Conservation (phyloP, 2,113 vertebrate genomes). For the Erythrolamprus reginae region DNA sequence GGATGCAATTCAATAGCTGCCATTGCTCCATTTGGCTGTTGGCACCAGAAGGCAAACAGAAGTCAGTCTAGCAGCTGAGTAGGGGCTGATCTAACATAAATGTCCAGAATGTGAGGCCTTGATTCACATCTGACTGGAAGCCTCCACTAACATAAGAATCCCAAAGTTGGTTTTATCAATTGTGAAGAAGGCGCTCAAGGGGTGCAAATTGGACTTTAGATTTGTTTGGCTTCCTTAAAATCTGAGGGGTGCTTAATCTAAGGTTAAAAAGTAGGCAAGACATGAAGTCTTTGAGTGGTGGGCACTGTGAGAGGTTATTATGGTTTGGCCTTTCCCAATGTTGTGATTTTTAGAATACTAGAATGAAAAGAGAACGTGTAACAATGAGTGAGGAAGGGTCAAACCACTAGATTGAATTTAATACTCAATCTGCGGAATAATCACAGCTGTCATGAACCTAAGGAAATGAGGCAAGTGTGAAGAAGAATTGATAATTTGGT, state of each 20-base stretch:
- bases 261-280: background rate
- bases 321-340: background rate
- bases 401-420: background rate
- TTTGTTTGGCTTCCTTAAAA: background rate
- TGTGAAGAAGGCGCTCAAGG: background rate
- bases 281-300: background rate
- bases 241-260: background rate
- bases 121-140: background rate
- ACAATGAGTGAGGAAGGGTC: background rate
- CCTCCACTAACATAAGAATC: background rate
- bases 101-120: background rate
- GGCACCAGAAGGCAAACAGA: background rate
- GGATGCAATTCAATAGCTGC: background rate
- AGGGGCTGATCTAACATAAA: background rate
- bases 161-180: background rate
- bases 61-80: background rate
- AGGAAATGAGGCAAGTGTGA: background rate
- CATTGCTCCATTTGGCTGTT: background rate
- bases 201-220: background rate
- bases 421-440: background rate
- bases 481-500: background rate
- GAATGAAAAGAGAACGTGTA: background rate
- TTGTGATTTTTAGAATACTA: background rate
- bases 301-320: background rate
- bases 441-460: background rate